A percentile compares a stretch with the other conserved stretches of the same genome.
Conservation (phyloP, 2,113 vertebrate species). For the Argyrosomus japonicus region DNA sequence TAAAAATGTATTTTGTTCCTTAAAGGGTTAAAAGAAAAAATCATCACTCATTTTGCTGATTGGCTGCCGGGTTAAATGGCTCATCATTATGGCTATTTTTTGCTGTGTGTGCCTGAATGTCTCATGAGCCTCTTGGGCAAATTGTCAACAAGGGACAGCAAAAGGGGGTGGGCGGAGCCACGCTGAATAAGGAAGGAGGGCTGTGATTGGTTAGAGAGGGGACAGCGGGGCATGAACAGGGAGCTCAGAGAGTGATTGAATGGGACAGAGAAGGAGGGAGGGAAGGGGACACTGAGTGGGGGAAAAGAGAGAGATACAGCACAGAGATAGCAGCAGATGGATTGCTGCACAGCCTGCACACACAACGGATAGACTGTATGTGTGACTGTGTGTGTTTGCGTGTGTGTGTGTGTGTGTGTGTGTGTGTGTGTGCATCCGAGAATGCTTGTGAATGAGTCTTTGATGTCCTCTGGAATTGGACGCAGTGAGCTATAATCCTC, state of each 20-base stretch:
- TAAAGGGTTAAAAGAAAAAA: background rate
- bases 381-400: conserved; percentile 17
- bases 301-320: conserved; percentile 3
- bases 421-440: conserved; percentile 13
- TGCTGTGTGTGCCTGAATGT: conserved; percentile 41
- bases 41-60: background rate
- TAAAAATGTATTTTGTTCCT: background rate
- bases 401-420: conserved; percentile 13
- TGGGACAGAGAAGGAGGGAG: conserved; percentile 50
- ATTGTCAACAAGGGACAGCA: conserved; percentile 42
- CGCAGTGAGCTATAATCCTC: conserved; percentile 52
- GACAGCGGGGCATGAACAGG: conserved; percentile 28
- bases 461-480: conserved; percentile 46
- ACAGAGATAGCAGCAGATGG: conserved; percentile 70
- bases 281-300: conserved; percentile 19
- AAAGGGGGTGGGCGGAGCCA: conserved; percentile 47
- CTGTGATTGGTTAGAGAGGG: conserved; percentile 66
- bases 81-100: conserved; percentile 40
- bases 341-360: conserved; percentile 52
- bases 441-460: conserved; percentile 35
- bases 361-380: conserved; percentile 47
- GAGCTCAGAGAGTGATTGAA: conserved; percentile 59
- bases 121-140: conserved; percentile 72
- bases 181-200: conserved; percentile 73
- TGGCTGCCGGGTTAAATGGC: conserved; percentile 10